Evolutionary conservation across 2,113 vertebrate species (phyloP), one percentile per base, ranked within the genome.

Genomic region (Malurus alboscapulatus): DNA sequence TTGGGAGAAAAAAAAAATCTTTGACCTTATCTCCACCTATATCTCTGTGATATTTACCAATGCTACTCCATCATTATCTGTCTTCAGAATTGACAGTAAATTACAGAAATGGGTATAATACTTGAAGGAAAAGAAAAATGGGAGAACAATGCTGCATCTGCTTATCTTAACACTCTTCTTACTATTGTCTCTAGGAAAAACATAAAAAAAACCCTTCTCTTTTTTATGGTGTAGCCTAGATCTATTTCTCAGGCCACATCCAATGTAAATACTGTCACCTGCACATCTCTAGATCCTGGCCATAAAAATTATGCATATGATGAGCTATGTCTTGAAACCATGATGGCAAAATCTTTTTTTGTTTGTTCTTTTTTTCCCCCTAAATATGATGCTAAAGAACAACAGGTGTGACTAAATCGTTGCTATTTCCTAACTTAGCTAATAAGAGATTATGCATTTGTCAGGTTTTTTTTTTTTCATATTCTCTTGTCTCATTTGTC

Each of bases 301-400:
- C 80, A 82, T n/a, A 54, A 78, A 54, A 48, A 13, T 18, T 44
- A 26, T 83, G 45, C 24, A 65, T 4, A 55, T 48, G 2, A n/a
- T 25, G 25, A 88, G 10, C 13, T 45, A 3, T 29, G 8, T 16
- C 20, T 54, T 76, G 27, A 92, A 71, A 75, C 42, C 14, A 72
- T 40, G 4, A 54, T 29, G 6, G 17, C 50, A 57, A 87, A 54
- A 44, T 6, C 0, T 3, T 27, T 57, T 58, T 29, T 51, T 8
- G 0, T 5, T n/a, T 48, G n/a, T 4, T 29, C 40, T 0, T 4
- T 13, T 3, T 32, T 7, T 6, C 7, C 17, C 3, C 5, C 42
- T 14, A n/a, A 67, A 68, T n/a, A 12, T 53, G 50, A 75, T 10
- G 12, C 2, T 86, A 32, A 79, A 66, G 14, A 51, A 40, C 22